Evolutionary conservation across 1,140 invertebrate genomes (phyloP).

Genomic region (Tyrophagus putrescentiae): DNA sequence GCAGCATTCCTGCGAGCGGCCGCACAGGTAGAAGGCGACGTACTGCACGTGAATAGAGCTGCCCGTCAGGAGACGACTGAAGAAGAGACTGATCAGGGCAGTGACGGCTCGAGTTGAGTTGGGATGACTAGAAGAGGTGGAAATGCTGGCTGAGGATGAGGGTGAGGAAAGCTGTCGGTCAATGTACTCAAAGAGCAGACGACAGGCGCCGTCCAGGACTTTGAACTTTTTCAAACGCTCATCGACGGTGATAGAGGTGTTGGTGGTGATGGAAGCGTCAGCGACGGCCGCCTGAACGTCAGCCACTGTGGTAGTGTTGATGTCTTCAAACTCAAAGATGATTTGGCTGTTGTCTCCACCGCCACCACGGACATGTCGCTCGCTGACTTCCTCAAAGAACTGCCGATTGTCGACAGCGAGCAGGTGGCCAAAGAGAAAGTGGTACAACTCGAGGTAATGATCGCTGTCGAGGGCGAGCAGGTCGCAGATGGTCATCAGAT

Average conservation of each 20-base stretch:
- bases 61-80: not conserved
- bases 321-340: not conserved
- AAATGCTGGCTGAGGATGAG: no score
- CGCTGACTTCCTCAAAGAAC: constrained; percentile 1
- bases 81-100: no score
- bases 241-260: not conserved
- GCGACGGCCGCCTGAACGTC: no score
- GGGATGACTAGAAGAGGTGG: no score
- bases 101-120: no score
- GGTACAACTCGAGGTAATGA: not conserved
- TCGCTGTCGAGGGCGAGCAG: not conserved
- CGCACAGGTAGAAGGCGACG: not conserved
- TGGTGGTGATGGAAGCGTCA: not conserved
- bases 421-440: constrained; percentile 1
- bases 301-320: not conserved
- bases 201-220: not conserved
- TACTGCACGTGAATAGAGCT: not conserved
- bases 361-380: no score
- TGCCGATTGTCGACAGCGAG: not conserved
- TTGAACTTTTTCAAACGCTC: constrained; percentile 15
- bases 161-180: not conserved
- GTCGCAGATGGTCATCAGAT: not conserved
- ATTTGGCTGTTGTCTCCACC: not conserved
- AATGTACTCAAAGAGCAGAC: not conserved
- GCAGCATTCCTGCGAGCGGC: not conserved